These are phyloP conservation scores for Agriopis marginaria DNA, from an alignment of 2,888 invertebrate species.

Conservation along the genomic window DNA sequence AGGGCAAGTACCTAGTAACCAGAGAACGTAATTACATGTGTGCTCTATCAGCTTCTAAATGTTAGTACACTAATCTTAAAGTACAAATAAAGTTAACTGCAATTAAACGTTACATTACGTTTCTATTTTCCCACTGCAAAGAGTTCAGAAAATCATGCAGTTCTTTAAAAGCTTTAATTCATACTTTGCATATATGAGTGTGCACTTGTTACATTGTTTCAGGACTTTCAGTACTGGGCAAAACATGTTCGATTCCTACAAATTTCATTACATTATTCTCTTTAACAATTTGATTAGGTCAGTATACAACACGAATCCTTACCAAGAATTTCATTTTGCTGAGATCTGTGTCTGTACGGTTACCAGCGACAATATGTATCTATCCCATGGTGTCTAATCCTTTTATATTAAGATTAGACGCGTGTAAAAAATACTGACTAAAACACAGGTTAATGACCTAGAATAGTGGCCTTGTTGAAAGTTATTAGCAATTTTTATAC, in stretches of 20 bases:
- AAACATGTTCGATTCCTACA: background rate
- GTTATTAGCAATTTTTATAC: constrained; percentile 47
- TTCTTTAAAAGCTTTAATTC: too few species aligned
- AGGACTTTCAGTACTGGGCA: background rate
- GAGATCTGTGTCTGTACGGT: constrained; percentile 58
- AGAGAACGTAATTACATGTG: background rate
- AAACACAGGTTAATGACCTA: constrained; percentile 55
- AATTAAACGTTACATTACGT: too few species aligned
- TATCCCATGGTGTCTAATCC: constrained; percentile 43
- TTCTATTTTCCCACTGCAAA: too few species aligned
- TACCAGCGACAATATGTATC: constrained; percentile 59
- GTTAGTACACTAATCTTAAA: too few species aligned
- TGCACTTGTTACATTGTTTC: background rate
- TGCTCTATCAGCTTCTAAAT: background rate
- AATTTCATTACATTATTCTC: background rate
- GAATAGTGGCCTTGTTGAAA: constrained; percentile 54
- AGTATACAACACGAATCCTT: constrained; percentile 39
- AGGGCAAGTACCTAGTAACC: constrained; percentile 43
- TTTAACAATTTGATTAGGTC: background rate
- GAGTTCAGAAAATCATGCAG: too few species aligned
- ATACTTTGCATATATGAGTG: background rate
- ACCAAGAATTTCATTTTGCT: constrained; percentile 69
- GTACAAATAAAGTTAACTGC: too few species aligned
- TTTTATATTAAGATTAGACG: constrained; percentile 58
- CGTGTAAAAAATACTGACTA: constrained; percentile 50